phyloP scores from a whole-genome alignment of 2,113 vertebrate species.

The Martes martes region DNA sequence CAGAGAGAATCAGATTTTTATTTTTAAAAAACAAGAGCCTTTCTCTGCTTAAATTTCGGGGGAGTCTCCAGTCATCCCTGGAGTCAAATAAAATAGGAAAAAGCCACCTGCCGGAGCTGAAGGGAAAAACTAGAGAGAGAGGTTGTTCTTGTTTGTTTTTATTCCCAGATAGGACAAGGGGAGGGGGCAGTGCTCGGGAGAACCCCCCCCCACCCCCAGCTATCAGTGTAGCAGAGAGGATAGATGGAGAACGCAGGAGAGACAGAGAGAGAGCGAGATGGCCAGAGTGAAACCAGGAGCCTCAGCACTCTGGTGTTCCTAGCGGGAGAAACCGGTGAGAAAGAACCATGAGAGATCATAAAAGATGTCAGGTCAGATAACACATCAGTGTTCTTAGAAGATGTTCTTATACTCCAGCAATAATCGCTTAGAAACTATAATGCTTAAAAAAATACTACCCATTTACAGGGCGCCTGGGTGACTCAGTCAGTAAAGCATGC shows the following conservation, averaged over 20 bases:
- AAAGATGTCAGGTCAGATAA: neutral
- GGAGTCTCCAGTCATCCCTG: neutral
- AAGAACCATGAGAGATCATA: neutral
- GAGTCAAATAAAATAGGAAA: neutral
- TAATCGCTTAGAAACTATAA: neutral
- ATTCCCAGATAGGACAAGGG: neutral
- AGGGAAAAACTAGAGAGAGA: neutral
- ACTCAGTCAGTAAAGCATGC: neutral
- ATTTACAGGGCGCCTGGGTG: neutral
- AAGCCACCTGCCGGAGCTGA: neutral
- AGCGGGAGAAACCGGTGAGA: neutral
- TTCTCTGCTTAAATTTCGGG: neutral
- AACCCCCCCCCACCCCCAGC: neutral
- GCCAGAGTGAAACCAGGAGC: neutral
- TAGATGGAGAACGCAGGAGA: neutral
- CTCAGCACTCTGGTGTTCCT: neutral
- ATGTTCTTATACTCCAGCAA: neutral
- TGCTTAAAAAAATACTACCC: neutral
- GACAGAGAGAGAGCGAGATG: too few relatives aligned
- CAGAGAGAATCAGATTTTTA: neutral
- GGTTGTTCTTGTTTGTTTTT: neutral
- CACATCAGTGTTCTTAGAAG: neutral
- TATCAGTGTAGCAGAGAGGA: neutral
- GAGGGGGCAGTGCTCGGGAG: neutral
- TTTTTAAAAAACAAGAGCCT: neutral